Percentiles rank a stretch among this genome's conserved stretches.
phyloP scores from a whole-genome alignment of 2,888 invertebrate genomes.

The Rhorus exstirpatorius region DNA sequence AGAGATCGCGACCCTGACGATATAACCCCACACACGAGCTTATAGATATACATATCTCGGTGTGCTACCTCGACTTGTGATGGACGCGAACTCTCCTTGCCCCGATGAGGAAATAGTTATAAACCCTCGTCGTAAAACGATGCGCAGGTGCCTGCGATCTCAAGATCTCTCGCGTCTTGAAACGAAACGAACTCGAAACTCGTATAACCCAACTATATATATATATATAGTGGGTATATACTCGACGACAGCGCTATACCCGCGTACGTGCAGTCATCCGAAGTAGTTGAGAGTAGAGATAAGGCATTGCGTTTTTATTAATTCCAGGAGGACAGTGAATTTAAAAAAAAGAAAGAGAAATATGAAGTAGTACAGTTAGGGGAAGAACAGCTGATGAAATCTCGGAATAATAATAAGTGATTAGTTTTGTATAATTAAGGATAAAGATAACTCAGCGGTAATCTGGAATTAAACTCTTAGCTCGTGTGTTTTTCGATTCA shows the following conservation, averaged over 20 bases:
- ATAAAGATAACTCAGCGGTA: conserved; percentile 46
- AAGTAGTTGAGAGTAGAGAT: conserved; percentile 35
- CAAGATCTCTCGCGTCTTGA: conserved; percentile 34
- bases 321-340: not conserved
- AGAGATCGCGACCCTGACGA: conserved; percentile 65
- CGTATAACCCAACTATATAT: conserved; percentile 35
- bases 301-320: not conserved
- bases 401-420: conserved; percentile 44
- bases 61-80: conserved; percentile 47
- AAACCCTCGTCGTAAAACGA: conserved; percentile 68
- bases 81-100: conserved; percentile 62
- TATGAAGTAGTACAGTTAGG: conserved; percentile 6
- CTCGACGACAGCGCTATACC: conserved; percentile 37
- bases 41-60: conserved; percentile 12
- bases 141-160: conserved; percentile 66
- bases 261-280: conserved; percentile 54
- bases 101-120: conserved; percentile 70
- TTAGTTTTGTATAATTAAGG: conserved; percentile 34
- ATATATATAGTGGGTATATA: conserved; percentile 27
- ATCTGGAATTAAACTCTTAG: conserved; percentile 46
- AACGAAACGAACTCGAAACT: conserved; percentile 32
- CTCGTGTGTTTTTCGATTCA: conserved; percentile 21
- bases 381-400: conserved; percentile 1
- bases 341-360: not conserved
- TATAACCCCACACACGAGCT: conserved; percentile 49